Evolutionary conservation across 2,888 invertebrate genomes (phyloP), one percentile per base, ranked within the genome.

Genomic region (Lymantria monacha): DNA sequence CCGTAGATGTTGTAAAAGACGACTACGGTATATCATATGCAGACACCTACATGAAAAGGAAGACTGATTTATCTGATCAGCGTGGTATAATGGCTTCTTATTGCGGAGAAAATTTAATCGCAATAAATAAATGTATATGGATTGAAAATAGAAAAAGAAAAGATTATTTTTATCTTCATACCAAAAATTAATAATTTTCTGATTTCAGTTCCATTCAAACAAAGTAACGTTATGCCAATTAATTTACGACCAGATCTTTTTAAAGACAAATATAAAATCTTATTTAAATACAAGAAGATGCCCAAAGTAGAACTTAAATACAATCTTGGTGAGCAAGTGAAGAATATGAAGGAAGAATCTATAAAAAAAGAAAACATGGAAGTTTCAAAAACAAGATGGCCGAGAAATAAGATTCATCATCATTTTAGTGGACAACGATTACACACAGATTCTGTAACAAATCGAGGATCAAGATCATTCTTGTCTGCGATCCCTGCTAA

Each of bases 241-340:
- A 55, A 66, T 41, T 55, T 70, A 30, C 69, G 72, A 11, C 71
- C 78, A 30, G 82, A 81, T 45, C 69, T 79, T 1, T 80, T 87
- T 37, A 83, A 77, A 60, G 82, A 87, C 12, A 74, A 75, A 59
- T 83, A 79, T 43, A 81, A 71, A 46, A 64, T 75, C 40, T 52
- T 83, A 9, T 75, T 77, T 1, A 85, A 83, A 69, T 77, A 79
- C 49, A 84, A 74, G 51, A 82, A 76, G 61, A 54, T 73, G 48
- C 86, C 87, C 10, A 82, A 79, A 64, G 66, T 85, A 7, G 74
- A 86, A 60, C 59, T 88, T n/a, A 77, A 70, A 52, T 87, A 88
- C 43, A 83, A 83, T 53, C 66, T 85, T 36, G 70, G 82, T 36
- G 87, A 89, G 52, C 84, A 85, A 59, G 76, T 87, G 0, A 87